These are phyloP conservation scores for Drosophila greeni DNA, from an alignment of 2,888 invertebrate species.

Conservation along the genomic window DNA sequence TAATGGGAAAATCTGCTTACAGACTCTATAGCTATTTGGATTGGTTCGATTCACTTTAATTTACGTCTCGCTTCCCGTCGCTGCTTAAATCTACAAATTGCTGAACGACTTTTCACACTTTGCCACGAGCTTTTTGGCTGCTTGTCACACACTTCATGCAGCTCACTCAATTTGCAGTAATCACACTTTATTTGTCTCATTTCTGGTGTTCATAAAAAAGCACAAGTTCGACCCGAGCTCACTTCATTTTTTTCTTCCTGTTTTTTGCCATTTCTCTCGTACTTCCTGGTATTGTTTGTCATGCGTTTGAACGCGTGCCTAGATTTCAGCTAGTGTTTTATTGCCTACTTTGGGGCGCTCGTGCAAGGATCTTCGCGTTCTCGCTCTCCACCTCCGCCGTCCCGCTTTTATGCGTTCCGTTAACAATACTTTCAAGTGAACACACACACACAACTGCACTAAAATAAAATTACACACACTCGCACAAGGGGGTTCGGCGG, in stretches of 20 bases:
- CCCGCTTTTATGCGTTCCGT: constrained; percentile 60
- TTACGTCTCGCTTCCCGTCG: constrained; percentile 1
- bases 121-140: constrained; percentile 14
- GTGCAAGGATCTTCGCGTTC: constrained; percentile 12
- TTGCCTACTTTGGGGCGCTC: constrained; percentile 62
- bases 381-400: constrained; percentile 26
- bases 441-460: constrained; percentile 45
- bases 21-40: background rate
- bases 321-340: constrained; percentile 69
- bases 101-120: constrained; percentile 16
- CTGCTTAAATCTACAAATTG: constrained; percentile 12
- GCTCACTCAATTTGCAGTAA: constrained; percentile 69
- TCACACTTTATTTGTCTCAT: constrained; percentile 70
- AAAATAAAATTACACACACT: constrained; percentile 39
- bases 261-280: constrained; percentile 8
- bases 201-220: constrained; percentile 62
- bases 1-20: constrained; percentile 21
- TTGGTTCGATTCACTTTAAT: constrained; percentile 10
- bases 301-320: constrained; percentile 58
- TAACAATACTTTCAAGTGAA: constrained; percentile 69
- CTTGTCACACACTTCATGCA: constrained; percentile 51
- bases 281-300: constrained; percentile 55
- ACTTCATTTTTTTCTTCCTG: background rate
- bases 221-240: constrained; percentile 30
- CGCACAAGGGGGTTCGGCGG: constrained; percentile 12